Conservation (phyloP, 2,113 vertebrate genomes). For the Tragelaphus imberbis region DNA sequence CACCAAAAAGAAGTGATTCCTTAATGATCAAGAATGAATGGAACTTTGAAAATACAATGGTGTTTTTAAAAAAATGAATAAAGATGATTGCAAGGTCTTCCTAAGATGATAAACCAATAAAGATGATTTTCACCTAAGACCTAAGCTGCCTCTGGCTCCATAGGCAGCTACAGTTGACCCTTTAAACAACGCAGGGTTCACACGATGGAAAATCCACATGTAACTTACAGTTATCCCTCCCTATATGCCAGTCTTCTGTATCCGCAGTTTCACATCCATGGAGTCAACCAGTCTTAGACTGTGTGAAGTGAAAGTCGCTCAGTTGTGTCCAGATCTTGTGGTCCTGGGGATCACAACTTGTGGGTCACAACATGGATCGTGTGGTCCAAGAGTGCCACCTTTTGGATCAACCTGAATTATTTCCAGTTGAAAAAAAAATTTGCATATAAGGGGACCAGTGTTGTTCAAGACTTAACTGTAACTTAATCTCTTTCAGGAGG, state of each 20-base stretch:
- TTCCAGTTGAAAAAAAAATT: background rate
- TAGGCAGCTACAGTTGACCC: background rate
- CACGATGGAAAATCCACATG: background rate
- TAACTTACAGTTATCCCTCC: background rate
- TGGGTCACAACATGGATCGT: background rate
- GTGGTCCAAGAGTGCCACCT: background rate
- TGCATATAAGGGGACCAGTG: background rate
- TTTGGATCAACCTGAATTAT: accelerated
- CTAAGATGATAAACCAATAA: background rate
- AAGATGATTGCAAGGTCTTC: background rate
- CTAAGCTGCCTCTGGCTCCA: background rate
- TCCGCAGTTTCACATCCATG: background rate
- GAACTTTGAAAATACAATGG: background rate
- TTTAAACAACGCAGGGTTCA: background rate
- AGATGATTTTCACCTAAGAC: background rate
- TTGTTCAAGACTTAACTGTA: background rate
- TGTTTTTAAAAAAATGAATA: background rate
- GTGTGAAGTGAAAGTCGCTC: background rate
- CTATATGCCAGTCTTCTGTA: background rate
- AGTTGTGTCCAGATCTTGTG: background rate
- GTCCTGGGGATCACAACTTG: background rate
- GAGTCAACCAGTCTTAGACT: background rate
- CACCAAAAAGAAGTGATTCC: background rate
- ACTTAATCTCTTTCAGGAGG: background rate
- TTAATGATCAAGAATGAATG: background rate